Percentiles rank a stretch among this genome's conserved stretches.
phyloP scores from a whole-genome alignment of 2,113 vertebrate genomes.

The Solea senegalensis region DNA sequence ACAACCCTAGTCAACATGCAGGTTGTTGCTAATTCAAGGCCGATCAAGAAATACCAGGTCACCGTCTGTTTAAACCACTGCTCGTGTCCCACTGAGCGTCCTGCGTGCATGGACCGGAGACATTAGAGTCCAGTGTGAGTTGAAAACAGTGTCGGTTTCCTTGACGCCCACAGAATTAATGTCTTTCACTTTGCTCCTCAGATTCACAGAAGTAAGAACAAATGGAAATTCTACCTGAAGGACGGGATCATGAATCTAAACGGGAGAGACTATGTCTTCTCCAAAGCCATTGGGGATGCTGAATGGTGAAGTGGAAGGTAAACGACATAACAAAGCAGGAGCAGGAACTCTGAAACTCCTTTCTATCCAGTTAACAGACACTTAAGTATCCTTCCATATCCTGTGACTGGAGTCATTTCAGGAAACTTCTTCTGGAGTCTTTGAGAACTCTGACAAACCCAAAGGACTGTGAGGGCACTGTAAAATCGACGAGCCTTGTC shows the following conservation, averaged over 20 bases:
- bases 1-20: too few species aligned
- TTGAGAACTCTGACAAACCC: conserved; percentile 84
- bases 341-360: conserved; percentile 62
- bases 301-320: conserved; percentile 89
- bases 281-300: conserved; percentile 99
- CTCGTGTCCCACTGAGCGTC: background rate
- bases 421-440: conserved; percentile 80
- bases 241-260: conserved; percentile 99
- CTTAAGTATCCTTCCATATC: conserved; percentile 79
- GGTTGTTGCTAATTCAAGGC: background rate
- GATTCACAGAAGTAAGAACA: conserved; percentile 99
- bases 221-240: conserved; percentile 99
- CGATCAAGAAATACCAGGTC: background rate
- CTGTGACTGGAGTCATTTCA: conserved; percentile 82
- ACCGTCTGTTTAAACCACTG: background rate
- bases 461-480: conserved; percentile 69
- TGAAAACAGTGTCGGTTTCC: conserved; percentile 39
- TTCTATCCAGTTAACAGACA: conserved; percentile 73
- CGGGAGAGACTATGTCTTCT: conserved; percentile 98
- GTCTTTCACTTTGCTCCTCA: conserved; percentile 70
- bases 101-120: conserved; percentile 14
- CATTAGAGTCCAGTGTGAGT: conserved; percentile 21
- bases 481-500: conserved; percentile 46
- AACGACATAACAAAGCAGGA: conserved; percentile 10
- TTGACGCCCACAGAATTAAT: conserved; percentile 39